Evolutionary conservation across 2,113 vertebrate species (phyloP).

Genomic region (Oreochromis spilurus): DNA sequence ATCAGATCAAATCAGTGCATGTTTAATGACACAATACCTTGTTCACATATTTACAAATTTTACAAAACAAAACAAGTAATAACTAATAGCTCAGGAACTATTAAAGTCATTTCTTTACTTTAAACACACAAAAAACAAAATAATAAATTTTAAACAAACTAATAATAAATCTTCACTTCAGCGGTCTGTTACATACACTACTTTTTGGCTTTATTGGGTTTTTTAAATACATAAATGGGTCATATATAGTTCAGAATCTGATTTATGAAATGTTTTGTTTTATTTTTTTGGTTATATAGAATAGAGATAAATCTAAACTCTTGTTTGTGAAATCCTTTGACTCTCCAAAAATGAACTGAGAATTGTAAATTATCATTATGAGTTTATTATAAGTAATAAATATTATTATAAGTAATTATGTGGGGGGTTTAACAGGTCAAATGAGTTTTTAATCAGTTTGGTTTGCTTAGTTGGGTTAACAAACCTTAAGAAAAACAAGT

Average conservation of each 20-base stretch:
- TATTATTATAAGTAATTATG: neutral
- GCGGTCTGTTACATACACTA: neutral
- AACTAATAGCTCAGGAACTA: neutral
- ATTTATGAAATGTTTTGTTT: neutral
- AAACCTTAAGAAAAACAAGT: neutral
- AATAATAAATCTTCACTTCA: neutral
- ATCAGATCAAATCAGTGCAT: neutral
- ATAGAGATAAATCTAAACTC: neutral
- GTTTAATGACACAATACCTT: neutral
- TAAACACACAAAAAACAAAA: neutral
- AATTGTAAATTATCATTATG: neutral
- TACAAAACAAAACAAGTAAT: neutral
- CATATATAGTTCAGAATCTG: neutral
- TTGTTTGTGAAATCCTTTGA: neutral
- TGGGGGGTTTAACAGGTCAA: neutral
- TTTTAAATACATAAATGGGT: neutral
- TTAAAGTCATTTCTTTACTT: neutral
- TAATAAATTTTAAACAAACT: accelerated
- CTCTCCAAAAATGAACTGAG: neutral
- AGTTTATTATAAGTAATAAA: neutral
- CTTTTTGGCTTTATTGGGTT: neutral
- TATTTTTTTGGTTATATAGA: neutral
- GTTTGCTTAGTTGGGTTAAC: neutral
- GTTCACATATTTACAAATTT: too few species aligned
- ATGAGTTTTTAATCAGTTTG: neutral